Percentiles rank a stretch among this genome's conserved stretches.
These are phyloP conservation scores for Ommatoiulus sabulosus DNA, from an alignment of 2,888 invertebrate species.

Conservation along the genomic window DNA sequence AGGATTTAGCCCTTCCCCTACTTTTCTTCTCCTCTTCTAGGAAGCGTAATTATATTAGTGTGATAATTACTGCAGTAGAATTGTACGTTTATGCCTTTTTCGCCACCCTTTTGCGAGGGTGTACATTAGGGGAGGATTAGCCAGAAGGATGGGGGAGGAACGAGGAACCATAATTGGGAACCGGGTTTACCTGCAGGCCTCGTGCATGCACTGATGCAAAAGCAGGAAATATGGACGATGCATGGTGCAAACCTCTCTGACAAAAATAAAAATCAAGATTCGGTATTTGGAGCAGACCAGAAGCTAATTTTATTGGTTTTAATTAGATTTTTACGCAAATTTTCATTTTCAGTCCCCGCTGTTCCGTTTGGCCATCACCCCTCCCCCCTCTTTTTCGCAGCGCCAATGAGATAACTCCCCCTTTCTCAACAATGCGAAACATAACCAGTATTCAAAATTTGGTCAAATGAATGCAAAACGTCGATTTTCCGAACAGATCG, in stretches of 20 bases:
- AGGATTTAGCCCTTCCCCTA: conserved; percentile 49
- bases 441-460: not conserved
- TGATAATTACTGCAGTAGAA: conserved; percentile 55
- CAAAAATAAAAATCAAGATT: not conserved
- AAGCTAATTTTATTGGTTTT: conserved; percentile 6
- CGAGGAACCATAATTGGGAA: conserved; percentile 46
- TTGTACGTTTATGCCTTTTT: conserved; percentile 51
- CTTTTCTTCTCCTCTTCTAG: conserved; percentile 48
- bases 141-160: not conserved
- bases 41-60: conserved; percentile 56
- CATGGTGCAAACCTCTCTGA: too few species aligned
- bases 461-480: not conserved
- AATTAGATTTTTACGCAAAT: conserved; percentile 33
- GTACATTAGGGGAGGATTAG: conserved; percentile 4
- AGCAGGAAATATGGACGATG: not conserved
- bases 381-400: not conserved
- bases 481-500: not conserved
- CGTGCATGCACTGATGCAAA: not conserved
- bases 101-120: conserved; percentile 46
- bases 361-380: too few species aligned
- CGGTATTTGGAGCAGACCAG: not conserved
- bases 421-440: not conserved
- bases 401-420: not conserved
- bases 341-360: not conserved
- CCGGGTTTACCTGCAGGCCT: conserved; percentile 35